Evolutionary conservation across 2,888 invertebrate species (phyloP).

Genomic region (Empis stercorea): DNA sequence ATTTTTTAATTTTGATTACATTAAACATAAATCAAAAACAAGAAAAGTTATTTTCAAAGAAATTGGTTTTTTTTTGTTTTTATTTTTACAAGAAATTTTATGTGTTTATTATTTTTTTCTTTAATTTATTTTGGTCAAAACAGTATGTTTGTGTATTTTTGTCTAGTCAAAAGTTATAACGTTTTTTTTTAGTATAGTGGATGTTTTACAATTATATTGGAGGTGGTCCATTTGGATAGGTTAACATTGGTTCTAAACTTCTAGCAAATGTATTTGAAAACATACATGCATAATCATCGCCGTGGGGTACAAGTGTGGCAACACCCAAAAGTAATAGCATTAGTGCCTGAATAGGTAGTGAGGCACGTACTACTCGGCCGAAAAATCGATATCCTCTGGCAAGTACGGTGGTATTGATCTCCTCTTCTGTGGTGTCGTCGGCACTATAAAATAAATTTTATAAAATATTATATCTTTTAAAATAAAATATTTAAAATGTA

Average conservation of each 20-base stretch:
- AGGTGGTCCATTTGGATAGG: constrained; percentile 87
- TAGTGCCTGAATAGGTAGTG: constrained; percentile 87
- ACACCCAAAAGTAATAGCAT: constrained; percentile 86
- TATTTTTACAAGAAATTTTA: too few species aligned
- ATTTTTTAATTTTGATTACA: not conserved
- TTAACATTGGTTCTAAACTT: constrained; percentile 76
- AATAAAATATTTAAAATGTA: too few species aligned
- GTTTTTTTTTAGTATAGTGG: too few species aligned
- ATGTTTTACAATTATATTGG: constrained; percentile 51
- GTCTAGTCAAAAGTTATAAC: too few species aligned
- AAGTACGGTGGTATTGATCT: constrained; percentile 51
- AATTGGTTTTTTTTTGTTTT: not conserved
- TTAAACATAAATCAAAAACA: not conserved
- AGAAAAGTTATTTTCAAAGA: not conserved
- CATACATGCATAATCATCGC: constrained; percentile 74
- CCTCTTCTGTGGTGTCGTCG: constrained; percentile 37
- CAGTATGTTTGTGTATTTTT: too few species aligned
- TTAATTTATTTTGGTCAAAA: not conserved
- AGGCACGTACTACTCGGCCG: constrained; percentile 79
- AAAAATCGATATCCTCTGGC: constrained; percentile 71
- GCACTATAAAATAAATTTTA: constrained; percentile 11
- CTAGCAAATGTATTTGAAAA: constrained; percentile 71
- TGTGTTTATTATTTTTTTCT: not conserved
- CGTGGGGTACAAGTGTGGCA: constrained; percentile 78
- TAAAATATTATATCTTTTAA: too few species aligned